Conservation (phyloP, 2,797 vertebrate species). For the Melanitta fusca region DNA sequence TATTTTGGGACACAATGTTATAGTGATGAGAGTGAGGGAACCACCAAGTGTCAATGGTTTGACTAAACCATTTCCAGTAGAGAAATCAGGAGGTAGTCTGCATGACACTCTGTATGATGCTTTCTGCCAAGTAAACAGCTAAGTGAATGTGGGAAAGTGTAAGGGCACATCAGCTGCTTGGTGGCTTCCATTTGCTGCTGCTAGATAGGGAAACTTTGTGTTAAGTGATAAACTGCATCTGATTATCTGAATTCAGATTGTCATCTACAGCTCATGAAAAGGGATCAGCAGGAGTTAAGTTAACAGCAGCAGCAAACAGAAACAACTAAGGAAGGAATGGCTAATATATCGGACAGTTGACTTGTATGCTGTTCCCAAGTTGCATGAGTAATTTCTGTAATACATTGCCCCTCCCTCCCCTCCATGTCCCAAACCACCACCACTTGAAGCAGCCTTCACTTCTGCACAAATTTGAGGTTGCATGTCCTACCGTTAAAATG, state of each 20-base stretch:
- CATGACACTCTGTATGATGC: too few relatives aligned
- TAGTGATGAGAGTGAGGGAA: not conserved
- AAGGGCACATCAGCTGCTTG: not conserved
- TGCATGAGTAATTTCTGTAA: not conserved
- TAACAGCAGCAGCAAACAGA: not conserved
- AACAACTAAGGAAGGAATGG: not conserved
- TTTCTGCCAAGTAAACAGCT: too few relatives aligned
- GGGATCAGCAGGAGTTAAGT: not conserved
- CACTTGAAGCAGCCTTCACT: rapidly evolving
- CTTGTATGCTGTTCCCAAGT: not conserved
- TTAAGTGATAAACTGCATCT: rapidly evolving
- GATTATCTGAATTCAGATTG: not conserved
- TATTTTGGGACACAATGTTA: not conserved
- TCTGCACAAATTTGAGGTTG: not conserved
- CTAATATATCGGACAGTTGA: not conserved
- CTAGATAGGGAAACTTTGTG: not conserved
- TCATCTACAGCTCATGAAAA: not conserved
- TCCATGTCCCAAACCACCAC: not conserved
- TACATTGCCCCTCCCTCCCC: not conserved
- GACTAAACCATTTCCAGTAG: not conserved
- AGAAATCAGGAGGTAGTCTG: not conserved
- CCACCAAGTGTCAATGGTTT: not conserved
- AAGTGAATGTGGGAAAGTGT: not conserved
- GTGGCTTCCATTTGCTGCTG: not conserved
- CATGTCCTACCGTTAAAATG: not conserved